Evolutionary conservation across 2,888 invertebrate genomes (phyloP).

Genomic region (Euzophera pinguis): DNA sequence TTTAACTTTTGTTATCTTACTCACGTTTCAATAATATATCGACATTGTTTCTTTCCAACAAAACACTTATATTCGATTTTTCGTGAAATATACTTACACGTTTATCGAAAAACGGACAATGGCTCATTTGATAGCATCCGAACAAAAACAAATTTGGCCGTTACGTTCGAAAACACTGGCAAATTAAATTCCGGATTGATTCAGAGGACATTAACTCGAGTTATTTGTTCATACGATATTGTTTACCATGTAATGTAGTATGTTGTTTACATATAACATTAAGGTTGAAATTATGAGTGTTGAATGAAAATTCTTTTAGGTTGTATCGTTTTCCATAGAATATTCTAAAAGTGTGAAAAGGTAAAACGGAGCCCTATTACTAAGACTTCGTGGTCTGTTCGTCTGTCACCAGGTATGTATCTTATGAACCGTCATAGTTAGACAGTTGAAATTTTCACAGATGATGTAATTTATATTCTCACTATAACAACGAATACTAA

Average conservation of each 20-base stretch:
- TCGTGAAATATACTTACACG: too few species aligned
- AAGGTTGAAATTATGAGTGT: neutral
- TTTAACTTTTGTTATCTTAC: too few species aligned
- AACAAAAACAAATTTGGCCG: conserved; percentile 11
- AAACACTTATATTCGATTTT: neutral
- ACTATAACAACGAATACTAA: too few species aligned
- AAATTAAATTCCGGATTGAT: conserved; percentile 13
- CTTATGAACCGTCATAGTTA: too few species aligned
- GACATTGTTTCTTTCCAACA: neutral
- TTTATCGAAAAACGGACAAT: neutral
- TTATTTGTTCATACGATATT: conserved; percentile 1
- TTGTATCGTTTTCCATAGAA: too few species aligned
- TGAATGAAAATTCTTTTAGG: neutral
- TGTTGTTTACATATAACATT: neutral
- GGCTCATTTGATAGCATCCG: conserved; percentile 3
- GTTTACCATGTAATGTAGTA: neutral
- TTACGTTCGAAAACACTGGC: conserved; percentile 3
- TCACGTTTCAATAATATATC: neutral
- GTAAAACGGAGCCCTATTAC: too few species aligned
- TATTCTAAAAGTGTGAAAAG: too few species aligned
- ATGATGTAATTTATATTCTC: too few species aligned
- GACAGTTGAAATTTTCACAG: too few species aligned
- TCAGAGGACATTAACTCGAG: neutral
- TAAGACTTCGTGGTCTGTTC: too few species aligned
- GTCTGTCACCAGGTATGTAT: too few species aligned